Evolutionary conservation across 2,888 invertebrate species (phyloP), one percentile per base, ranked within the genome.

Genomic region (Idaea straminata): DNA sequence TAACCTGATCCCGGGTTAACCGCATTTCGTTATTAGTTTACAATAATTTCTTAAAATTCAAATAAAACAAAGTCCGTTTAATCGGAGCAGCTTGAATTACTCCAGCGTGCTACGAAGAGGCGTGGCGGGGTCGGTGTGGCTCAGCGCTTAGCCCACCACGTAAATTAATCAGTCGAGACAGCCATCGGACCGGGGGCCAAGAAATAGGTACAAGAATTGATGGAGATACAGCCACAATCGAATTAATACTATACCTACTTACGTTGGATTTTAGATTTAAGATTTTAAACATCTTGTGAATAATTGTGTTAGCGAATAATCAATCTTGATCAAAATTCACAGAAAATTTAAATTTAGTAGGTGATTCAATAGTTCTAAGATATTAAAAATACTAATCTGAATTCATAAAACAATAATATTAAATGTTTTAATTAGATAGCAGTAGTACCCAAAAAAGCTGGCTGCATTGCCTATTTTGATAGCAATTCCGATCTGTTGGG

Each of bases 251-350:
- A 47, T 47, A 47, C 13, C 47, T 47, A 47, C 10, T 47, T 13
- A 10, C 13, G 47, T 47, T 47, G 47, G 47, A 47, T 38, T 38
- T 38, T 13, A 61, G 35, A 35, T 25, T 10, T 61, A 25, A 25
- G 35, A 15, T 35, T 47, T 38, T 35, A 16, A 60, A 57, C 57
- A 47, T 57, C 16, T 34, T 61, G 35, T 61, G 25, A 13, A 59
- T 36, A 59, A 72, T 70, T 74, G 70, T 71, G 67, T 64, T 58
- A 65, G 70, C 69, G 74, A 66, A 72, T 74, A 79, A 82, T 81
- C 77, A 25, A 25, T 25, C 25, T 25, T 25, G 25, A 25, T 47
- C 47, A 47, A 13, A 47, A 13, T 47, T 47, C 10, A 47, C 25
- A 25, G 25, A 25, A 25, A 25, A 25, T 25, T 25, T 25, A 25